A percentile compares a stretch with the other conserved stretches of the same genome.
These are phyloP conservation scores for Galemys pyrenaicus DNA, from an alignment of 2,113 vertebrate species.

Conservation along the genomic window DNA sequence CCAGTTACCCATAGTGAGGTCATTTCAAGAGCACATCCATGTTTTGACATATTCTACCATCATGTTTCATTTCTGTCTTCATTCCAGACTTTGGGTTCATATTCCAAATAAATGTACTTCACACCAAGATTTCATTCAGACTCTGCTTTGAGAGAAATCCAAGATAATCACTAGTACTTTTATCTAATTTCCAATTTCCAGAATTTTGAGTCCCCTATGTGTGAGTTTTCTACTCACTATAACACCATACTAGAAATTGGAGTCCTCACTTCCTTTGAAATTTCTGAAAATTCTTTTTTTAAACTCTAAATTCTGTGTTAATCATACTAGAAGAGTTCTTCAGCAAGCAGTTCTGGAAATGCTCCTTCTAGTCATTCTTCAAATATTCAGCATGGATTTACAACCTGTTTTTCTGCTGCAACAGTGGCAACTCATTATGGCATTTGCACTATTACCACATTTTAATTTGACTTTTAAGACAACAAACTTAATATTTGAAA, in stretches of 20 bases:
- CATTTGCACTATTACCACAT: neutral
- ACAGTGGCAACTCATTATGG: neutral
- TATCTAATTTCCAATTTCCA: neutral
- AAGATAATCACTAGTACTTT: neutral
- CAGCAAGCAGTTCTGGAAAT: slow-evolving; percentile 12
- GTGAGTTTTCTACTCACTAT: neutral
- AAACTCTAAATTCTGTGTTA: neutral
- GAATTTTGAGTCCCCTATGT: neutral
- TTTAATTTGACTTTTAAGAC: neutral
- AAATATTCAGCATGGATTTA: neutral
- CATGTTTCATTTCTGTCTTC: neutral
- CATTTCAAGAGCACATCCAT: neutral
- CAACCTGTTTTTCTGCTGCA: neutral
- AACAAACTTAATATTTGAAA: neutral
- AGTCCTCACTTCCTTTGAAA: neutral
- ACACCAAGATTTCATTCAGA: neutral
- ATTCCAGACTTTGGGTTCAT: neutral
- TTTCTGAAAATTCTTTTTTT: slow-evolving; percentile 23
- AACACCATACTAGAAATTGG: neutral
- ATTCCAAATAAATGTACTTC: neutral
- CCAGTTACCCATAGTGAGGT: neutral
- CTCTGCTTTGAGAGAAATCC: neutral
- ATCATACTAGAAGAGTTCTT: neutral
- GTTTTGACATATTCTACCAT: neutral
- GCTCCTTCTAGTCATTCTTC: neutral